Conservation (phyloP, 1,140 invertebrate genomes). For the Zaprionus lachaisei region DNA sequence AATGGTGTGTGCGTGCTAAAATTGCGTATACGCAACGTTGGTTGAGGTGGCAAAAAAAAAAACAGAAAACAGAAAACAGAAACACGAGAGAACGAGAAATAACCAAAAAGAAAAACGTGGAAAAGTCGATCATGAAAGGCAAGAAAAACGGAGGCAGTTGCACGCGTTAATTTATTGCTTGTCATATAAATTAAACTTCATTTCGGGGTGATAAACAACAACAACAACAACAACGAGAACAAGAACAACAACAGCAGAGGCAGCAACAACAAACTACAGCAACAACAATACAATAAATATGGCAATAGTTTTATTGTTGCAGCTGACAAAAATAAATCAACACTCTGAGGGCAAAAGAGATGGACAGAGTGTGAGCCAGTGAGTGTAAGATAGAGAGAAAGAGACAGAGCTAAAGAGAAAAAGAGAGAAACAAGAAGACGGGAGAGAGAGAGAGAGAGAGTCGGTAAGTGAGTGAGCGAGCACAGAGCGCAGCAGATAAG, state of each 20-base stretch:
- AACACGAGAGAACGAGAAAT: too few species aligned
- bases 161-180: constrained; percentile 66
- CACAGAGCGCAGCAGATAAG: constrained; percentile 15
- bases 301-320: constrained; percentile 29
- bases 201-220: constrained; percentile 64
- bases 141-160: constrained; percentile 30
- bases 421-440: not conserved
- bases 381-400: not conserved
- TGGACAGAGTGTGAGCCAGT: not conserved
- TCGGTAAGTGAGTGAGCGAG: not conserved
- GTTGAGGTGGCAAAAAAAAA: not conserved
- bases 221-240: constrained; percentile 23
- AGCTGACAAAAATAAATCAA: constrained; percentile 28
- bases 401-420: not conserved
- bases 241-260: constrained; percentile 20
- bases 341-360: constrained; percentile 3
- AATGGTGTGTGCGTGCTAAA: constrained; percentile 1
- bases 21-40: constrained; percentile 26
- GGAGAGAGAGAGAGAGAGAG: not conserved
- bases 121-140: constrained; percentile 18
- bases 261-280: constrained; percentile 13
- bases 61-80: not conserved
- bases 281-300: constrained; percentile 30
- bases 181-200: constrained; percentile 75
- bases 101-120: not conserved